These are phyloP conservation scores for Seira ritae DNA, from an alignment of 2,888 invertebrate species.

Conservation along the genomic window DNA sequence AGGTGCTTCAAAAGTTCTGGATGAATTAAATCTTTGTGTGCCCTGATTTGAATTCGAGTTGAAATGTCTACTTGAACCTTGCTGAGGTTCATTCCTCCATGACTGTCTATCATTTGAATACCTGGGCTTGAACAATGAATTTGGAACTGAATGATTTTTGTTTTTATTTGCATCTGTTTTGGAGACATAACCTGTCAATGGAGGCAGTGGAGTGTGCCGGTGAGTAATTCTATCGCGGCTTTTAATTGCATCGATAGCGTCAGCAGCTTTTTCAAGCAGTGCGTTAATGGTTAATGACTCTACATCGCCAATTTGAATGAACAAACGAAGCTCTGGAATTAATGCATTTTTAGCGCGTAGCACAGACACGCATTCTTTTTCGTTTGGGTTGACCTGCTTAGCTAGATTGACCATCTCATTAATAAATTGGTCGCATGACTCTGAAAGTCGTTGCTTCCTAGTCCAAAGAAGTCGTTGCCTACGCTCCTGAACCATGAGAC, in stretches of 20 bases:
- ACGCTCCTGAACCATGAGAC: neutral
- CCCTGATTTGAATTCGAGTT: too few relatives aligned
- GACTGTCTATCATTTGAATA: too few relatives aligned
- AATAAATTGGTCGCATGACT: slow-evolving; percentile 36
- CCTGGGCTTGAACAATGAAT: too few relatives aligned
- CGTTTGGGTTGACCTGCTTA: slow-evolving; percentile 23
- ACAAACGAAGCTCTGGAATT: neutral
- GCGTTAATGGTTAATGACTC: neutral
- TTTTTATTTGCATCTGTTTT: too few relatives aligned
- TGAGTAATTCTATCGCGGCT: neutral
- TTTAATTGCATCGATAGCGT: neutral
- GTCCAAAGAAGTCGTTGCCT: slow-evolving; percentile 9
- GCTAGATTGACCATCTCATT: slow-evolving; percentile 30
- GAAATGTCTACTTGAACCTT: too few relatives aligned
- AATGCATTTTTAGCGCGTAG: slow-evolving; percentile 7
- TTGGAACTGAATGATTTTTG: too few relatives aligned
- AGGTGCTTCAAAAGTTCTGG: too few relatives aligned
- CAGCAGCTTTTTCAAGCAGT: slow-evolving; percentile 14
- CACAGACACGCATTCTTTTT: neutral
- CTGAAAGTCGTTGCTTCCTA: neutral
- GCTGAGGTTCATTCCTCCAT: too few relatives aligned
- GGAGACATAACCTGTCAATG: neutral
- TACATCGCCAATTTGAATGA: neutral
- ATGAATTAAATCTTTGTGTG: too few relatives aligned
- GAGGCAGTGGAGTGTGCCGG: slow-evolving; percentile 13